phyloP scores from a whole-genome alignment of 2,113 vertebrate species.

The Cygnus buccinator region DNA sequence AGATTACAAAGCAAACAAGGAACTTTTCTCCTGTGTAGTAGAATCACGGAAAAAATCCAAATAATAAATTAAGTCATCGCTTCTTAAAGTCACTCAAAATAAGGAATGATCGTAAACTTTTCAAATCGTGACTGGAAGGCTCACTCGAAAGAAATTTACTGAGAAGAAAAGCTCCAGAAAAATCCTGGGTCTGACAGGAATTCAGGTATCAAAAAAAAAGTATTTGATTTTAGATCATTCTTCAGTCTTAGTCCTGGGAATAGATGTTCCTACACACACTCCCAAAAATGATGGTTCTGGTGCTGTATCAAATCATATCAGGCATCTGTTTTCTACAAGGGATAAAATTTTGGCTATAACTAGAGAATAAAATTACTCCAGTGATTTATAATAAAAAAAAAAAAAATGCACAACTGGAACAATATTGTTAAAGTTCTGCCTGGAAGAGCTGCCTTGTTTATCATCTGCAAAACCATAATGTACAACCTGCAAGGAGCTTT shows the following conservation, averaged over 20 bases:
- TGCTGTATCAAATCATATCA: neutral
- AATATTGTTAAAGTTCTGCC: neutral
- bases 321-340: neutral
- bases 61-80: constrained; percentile 43
- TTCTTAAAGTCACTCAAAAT: constrained; percentile 33
- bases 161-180: constrained; percentile 21
- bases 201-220: constrained; percentile 32
- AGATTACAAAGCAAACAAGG: constrained; percentile 28
- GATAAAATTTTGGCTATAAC: neutral
- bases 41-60: neutral
- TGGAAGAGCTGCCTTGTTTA: neutral
- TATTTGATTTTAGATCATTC: constrained; percentile 60
- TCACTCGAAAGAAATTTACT: constrained; percentile 25
- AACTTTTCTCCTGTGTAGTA: neutral
- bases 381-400: neutral
- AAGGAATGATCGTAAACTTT: constrained; percentile 38
- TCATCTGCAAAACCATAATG: neutral
- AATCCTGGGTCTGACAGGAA: constrained; percentile 42
- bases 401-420: neutral
- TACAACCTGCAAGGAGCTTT: neutral
- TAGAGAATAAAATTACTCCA: neutral
- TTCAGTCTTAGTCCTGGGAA: constrained; percentile 39
- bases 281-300: constrained; percentile 33
- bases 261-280: neutral
- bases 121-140: constrained; percentile 38